phyloP scores from a whole-genome alignment of 2,888 invertebrate genomes.

The Harmothoe impar region DNA sequence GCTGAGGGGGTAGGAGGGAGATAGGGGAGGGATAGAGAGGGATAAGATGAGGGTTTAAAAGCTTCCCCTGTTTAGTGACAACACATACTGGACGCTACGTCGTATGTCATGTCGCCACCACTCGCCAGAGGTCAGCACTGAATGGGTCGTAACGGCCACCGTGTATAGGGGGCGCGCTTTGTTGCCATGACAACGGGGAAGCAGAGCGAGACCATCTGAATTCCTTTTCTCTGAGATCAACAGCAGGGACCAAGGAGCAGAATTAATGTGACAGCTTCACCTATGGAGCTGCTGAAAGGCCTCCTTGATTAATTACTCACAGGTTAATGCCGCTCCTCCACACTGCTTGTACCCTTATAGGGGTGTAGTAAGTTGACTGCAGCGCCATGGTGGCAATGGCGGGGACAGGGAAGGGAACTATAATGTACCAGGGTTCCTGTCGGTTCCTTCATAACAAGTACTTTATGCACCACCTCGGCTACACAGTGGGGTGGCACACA shows the following conservation, averaged over 20 bases:
- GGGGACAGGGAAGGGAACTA: too few species aligned
- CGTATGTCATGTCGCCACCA: not conserved
- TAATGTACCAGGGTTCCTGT: too few species aligned
- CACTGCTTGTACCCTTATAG: not conserved
- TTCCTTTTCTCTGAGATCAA: conserved; percentile 45
- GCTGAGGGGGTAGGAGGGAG: not conserved
- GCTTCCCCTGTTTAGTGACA: conserved; percentile 6
- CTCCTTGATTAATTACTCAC: not conserved
- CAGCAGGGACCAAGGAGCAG: not conserved
- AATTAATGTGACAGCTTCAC: not conserved
- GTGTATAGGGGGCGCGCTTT: not conserved
- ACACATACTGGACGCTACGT: not conserved
- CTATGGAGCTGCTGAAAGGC: not conserved
- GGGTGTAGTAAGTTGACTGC: not conserved
- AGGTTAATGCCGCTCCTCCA: not conserved
- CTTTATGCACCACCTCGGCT: too few species aligned
- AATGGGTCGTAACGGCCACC: not conserved
- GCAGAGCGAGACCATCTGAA: conserved; percentile 16
- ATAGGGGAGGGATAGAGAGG: not conserved
- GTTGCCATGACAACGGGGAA: conserved; percentile 10
- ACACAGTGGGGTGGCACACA: too few species aligned
- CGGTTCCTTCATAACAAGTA: too few species aligned
- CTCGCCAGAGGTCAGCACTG: not conserved
- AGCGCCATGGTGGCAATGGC: too few species aligned
- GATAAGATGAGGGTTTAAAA: not conserved